phyloP scores from a whole-genome alignment of 2,888 invertebrate species.

The Dolichopus griseipennis region DNA sequence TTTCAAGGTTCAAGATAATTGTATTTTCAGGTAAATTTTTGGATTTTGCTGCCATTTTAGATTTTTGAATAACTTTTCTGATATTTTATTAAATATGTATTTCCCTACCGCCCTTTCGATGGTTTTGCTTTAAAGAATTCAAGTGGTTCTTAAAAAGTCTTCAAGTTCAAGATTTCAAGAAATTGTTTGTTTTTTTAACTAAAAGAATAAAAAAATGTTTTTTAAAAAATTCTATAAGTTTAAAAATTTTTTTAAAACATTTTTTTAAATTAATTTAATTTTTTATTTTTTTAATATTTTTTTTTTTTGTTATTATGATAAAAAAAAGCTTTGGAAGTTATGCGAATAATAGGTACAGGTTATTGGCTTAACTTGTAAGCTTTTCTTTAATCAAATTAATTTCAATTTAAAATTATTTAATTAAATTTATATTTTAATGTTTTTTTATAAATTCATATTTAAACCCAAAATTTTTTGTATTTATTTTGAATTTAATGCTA shows the following conservation, averaged over 20 bases:
- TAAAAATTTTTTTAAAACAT: neutral
- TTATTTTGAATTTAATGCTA: neutral
- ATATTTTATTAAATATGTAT: too few species aligned
- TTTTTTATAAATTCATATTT: neutral
- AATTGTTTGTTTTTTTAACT: too few species aligned
- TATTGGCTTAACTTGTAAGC: conserved; percentile 3
- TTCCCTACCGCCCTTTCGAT: too few species aligned
- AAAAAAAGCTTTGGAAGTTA: conserved; percentile 6
- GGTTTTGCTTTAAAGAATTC: too few species aligned
- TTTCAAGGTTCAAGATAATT: too few species aligned
- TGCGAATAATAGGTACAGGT: conserved; percentile 2
- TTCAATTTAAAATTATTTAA: neutral
- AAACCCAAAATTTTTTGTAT: conserved; percentile 1
- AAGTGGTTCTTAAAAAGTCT: too few species aligned
- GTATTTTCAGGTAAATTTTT: too few species aligned
- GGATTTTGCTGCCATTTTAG: too few species aligned
- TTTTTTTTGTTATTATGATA: neutral
- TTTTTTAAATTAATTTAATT: neutral
- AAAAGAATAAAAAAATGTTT: neutral
- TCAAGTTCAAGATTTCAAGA: too few species aligned
- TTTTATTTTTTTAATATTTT: neutral
- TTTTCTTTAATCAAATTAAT: neutral
- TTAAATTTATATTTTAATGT: too few species aligned
- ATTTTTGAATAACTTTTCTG: too few species aligned
- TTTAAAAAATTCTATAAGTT: neutral